Evolutionary conservation across 2,888 invertebrate species (phyloP), one percentile per base, ranked within the genome.

Genomic region (Erannis defoliaria): DNA sequence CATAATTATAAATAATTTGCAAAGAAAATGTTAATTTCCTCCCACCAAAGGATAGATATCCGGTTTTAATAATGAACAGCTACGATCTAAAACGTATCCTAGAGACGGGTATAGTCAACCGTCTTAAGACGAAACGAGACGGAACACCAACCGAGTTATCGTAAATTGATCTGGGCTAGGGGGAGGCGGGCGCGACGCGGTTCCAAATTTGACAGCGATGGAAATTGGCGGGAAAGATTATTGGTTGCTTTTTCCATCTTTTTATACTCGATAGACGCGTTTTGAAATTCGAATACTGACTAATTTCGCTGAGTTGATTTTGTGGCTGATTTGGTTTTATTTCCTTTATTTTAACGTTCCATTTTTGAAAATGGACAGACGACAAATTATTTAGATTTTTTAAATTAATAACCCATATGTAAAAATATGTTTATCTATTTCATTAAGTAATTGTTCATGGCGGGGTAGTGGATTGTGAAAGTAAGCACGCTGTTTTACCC

Each of bases 141-240:
- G 86, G 88, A 81, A 78, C 75, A 77, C 82, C 85, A 86, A 89
- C 85, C 86, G 86, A 89, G 90, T 89, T 90, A 90, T 90, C 90
- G 90, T 88, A 90, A 93, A 92, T 93, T 93, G 92, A 93, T 93
- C 92, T 87, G 88, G 84, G 90, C 75, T 73, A 84, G 78, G 79
- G 80, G 74, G 69, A 71, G 77, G 75, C 69, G 77, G 76, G 74
- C 73, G 73, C 77, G 81, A 76, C 84, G 86, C 82, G 84, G 81
- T 84, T 80, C 90, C 89, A 89, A 92, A 92, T 92, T 93, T 92
- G 93, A 93, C 93, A 92, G 90, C 90, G 85, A 93, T 90, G 90
- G 89, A 90, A 92, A 92, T 93, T 92, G 93, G 90, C 91, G 91
- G 88, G 88, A 90, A 90, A 90, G 85, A 90, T 91, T 91, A 89